A percentile compares a stretch with the other conserved stretches of the same genome.
phyloP scores from a whole-genome alignment of 2,797 vertebrate genomes.

The Limosa lapponica region DNA sequence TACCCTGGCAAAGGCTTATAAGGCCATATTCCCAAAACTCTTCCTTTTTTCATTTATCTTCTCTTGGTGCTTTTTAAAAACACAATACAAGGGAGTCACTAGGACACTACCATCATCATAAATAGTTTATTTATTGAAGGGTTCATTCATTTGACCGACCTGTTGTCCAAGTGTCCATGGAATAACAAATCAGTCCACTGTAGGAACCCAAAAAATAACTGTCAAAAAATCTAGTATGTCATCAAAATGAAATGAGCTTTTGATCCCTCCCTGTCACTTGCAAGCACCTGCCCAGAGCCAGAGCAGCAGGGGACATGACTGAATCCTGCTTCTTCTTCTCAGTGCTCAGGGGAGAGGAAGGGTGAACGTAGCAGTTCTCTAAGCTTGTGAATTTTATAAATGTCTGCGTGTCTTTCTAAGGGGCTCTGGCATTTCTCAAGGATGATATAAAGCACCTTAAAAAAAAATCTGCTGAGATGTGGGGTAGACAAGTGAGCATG shows the following conservation, averaged over 20 bases:
- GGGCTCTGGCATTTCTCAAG: not conserved
- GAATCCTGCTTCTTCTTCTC: not conserved
- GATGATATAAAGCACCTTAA: not conserved
- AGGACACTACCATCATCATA: not conserved
- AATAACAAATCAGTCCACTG: not conserved
- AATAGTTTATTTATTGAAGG: not conserved
- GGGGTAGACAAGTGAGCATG: not conserved
- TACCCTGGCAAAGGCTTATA: not conserved
- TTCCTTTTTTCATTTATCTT: not conserved
- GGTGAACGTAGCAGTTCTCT: not conserved
- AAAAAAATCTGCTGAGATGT: not conserved
- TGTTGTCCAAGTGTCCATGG: not conserved
- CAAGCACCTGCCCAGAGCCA: not conserved
- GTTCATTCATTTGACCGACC: not conserved
- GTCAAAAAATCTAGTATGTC: not conserved
- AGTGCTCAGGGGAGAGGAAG: not conserved
- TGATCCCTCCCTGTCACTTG: not conserved
- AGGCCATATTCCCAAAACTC: not conserved
- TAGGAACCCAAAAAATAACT: not conserved
- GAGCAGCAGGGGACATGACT: not conserved
- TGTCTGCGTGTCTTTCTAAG: not conserved
- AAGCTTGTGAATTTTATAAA: not conserved
- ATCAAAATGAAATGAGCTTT: not conserved
- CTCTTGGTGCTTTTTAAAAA: not conserved
- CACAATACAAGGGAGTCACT: not conserved